These are phyloP conservation scores for Brachionus plicatilis DNA, from an alignment of 1,140 invertebrate genomes.

Conservation along the genomic window DNA sequence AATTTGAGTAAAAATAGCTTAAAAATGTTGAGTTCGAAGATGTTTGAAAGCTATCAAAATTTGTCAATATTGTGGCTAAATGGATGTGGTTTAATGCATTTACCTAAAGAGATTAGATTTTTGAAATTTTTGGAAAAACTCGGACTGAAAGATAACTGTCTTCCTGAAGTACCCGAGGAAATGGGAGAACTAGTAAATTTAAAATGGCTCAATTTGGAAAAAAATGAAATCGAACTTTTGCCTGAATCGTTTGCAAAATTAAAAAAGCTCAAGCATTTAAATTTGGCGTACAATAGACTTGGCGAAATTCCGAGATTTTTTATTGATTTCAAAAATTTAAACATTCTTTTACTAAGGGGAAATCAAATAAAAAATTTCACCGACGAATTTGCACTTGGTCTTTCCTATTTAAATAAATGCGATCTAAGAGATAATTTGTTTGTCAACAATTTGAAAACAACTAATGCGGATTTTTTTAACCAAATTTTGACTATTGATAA, in stretches of 20 bases:
- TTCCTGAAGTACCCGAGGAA: slow-evolving; percentile 45
- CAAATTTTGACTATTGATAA: slow-evolving; percentile 14
- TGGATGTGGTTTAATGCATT: slow-evolving; percentile 45
- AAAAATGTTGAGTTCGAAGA: slow-evolving; percentile 45
- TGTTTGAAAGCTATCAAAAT: slow-evolving; percentile 45
- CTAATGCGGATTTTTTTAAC: not conserved
- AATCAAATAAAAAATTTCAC: slow-evolving; percentile 23
- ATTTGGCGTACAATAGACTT: slow-evolving; percentile 46
- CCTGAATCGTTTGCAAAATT: slow-evolving; percentile 46
- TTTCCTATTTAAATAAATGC: slow-evolving; percentile 10
- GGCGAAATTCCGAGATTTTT: not conserved
- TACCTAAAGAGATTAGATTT: slow-evolving; percentile 47
- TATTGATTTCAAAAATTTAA: slow-evolving; percentile 22
- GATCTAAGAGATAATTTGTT: slow-evolving; percentile 24
- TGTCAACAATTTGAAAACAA: not conserved
- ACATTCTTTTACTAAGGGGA: not conserved
- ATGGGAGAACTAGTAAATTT: slow-evolving; percentile 45
- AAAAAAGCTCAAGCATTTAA: slow-evolving; percentile 43
- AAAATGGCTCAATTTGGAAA: slow-evolving; percentile 48
- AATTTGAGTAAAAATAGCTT: slow-evolving; percentile 49
- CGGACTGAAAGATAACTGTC: slow-evolving; percentile 48
- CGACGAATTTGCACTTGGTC: not conserved
- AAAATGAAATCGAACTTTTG: slow-evolving; percentile 46
- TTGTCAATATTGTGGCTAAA: slow-evolving; percentile 46
- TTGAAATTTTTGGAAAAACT: slow-evolving; percentile 47